These are phyloP conservation scores for Laothoe populi DNA, from an alignment of 2,888 invertebrate species.

Conservation along the genomic window DNA sequence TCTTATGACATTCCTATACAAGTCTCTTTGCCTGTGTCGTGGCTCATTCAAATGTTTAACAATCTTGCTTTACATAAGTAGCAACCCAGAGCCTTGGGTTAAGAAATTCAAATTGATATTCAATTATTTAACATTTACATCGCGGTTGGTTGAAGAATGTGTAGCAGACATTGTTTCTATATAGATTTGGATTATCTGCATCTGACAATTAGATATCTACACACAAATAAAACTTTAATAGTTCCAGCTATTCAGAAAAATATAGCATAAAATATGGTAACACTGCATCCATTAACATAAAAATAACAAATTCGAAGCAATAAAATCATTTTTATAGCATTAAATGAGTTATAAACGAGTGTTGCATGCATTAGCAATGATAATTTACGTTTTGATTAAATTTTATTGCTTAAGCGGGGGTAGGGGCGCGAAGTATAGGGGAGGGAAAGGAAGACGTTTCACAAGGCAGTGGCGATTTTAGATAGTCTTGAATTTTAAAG, in stretches of 20 bases:
- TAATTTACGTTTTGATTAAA: conserved; percentile 21
- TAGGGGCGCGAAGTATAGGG: neutral
- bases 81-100: too few relatives aligned
- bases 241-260: neutral
- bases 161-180: too few relatives aligned
- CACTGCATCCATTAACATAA: conserved; percentile 16
- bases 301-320: conserved; percentile 22
- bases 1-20: too few relatives aligned
- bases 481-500: too few relatives aligned
- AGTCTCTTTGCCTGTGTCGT: too few relatives aligned
- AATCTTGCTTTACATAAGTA: too few relatives aligned
- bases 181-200: too few relatives aligned
- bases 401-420: conserved; percentile 12
- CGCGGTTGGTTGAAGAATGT: too few relatives aligned
- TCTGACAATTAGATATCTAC: neutral
- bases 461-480: neutral
- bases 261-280: neutral
- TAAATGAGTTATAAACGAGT: conserved; percentile 27
- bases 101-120: too few relatives aligned
- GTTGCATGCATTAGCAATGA: conserved; percentile 18
- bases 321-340: conserved; percentile 25
- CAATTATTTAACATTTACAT: too few relatives aligned
- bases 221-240: neutral
- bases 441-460: neutral
- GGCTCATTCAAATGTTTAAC: too few relatives aligned